Conservation (phyloP, 2,113 vertebrate genomes). For the Lampris incognitus region DNA sequence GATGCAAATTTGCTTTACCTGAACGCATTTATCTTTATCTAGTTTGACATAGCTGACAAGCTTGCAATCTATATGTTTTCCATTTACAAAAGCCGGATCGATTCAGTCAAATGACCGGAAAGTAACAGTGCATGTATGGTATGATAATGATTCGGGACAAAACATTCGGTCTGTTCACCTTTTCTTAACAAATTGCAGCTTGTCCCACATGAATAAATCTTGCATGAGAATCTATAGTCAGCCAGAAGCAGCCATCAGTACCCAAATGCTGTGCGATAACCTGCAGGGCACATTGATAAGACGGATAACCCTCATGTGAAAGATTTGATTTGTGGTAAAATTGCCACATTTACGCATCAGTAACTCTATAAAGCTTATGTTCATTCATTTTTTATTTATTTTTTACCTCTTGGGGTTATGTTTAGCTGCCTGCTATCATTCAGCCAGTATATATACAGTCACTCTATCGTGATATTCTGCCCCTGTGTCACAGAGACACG, state of each 20-base stretch:
- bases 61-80: too few species aligned
- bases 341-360: neutral
- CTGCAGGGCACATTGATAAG: neutral
- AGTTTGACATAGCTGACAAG: too few species aligned
- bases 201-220: constrained; percentile 20
- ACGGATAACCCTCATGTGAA: neutral
- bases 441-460: neutral
- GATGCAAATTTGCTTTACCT: constrained; percentile 12
- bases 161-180: constrained; percentile 38
- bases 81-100: constrained; percentile 9
- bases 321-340: neutral
- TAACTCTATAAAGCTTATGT: neutral
- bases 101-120: neutral
- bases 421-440: neutral
- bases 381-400: neutral
- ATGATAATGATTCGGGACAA: constrained; percentile 35
- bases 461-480: neutral
- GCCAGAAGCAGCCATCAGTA: neutral
- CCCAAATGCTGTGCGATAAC: neutral
- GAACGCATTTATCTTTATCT: constrained; percentile 1
- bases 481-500: neutral
- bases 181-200: constrained; percentile 28
- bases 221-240: constrained; percentile 10
- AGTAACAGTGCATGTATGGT: neutral
- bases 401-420: neutral